A percentile compares a stretch with the other conserved stretches of the same genome.
phyloP scores from a whole-genome alignment of 2,113 vertebrate species.

The Salvator merianae region DNA sequence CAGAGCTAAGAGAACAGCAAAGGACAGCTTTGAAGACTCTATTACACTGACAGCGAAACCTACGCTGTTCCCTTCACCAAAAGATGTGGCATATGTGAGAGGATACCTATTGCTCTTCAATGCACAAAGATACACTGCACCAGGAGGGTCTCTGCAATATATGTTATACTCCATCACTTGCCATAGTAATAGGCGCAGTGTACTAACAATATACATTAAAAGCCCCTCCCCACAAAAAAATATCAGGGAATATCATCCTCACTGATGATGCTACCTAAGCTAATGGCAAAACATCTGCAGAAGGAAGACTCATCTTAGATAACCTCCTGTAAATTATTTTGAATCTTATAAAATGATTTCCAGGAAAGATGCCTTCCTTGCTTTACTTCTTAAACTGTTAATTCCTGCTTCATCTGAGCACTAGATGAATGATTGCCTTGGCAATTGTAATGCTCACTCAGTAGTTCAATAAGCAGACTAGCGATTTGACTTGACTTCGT shows the following conservation, averaged over 20 bases:
- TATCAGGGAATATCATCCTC: too few species aligned
- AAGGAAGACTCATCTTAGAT: too few species aligned
- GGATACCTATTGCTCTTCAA: background rate
- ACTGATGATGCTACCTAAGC: too few species aligned
- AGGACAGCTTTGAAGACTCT: background rate
- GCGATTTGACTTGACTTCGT: too few species aligned
- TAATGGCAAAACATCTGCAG: too few species aligned
- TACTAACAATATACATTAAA: too few species aligned
- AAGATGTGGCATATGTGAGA: background rate
- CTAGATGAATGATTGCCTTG: background rate
- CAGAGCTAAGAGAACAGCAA: too few species aligned
- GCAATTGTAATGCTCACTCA: too few species aligned
- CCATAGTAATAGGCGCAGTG: background rate
- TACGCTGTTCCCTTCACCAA: background rate
- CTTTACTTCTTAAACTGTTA: background rate
- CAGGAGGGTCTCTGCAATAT: background rate
- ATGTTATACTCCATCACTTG: background rate
- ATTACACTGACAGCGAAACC: background rate
- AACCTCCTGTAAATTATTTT: background rate
- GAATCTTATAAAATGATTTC: background rate
- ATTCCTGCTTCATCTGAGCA: background rate
- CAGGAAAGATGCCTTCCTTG: background rate
- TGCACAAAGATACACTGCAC: background rate
- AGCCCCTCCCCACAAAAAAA: too few species aligned
- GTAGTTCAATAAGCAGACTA: too few species aligned